Evolutionary conservation across 1,140 invertebrate species (phyloP).

Genomic region (Phocides pigmalion): DNA sequence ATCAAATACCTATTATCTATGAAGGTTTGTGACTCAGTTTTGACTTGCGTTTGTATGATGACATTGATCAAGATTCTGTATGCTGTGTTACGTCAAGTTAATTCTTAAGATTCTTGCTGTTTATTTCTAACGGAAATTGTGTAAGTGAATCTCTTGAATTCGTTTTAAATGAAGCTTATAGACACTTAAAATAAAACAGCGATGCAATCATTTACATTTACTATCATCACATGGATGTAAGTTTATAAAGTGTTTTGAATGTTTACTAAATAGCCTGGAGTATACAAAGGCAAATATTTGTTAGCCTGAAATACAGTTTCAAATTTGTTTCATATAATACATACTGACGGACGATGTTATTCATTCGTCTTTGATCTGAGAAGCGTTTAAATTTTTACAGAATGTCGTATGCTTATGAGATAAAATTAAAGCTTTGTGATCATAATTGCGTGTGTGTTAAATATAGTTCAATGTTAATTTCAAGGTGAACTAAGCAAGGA

Average conservation of each 20-base stretch:
- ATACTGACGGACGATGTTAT: slow-evolving; percentile 3
- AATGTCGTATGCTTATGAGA: background rate
- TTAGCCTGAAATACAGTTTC: background rate
- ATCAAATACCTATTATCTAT: slow-evolving; percentile 97
- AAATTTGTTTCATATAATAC: slow-evolving; percentile 5
- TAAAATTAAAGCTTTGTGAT: background rate
- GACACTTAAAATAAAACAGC: slow-evolving; percentile 1
- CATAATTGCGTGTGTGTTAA: background rate
- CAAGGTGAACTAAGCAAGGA: slow-evolving; percentile 94
- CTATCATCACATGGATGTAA: background rate
- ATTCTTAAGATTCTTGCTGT: background rate
- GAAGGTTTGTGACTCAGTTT: slow-evolving; percentile 88
- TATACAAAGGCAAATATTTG: slow-evolving; percentile 16
- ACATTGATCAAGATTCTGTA: slow-evolving; percentile 37
- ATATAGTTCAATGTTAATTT: slow-evolving; percentile 45
- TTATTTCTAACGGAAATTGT: background rate
- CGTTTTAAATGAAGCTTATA: background rate
- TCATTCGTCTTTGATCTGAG: slow-evolving; percentile 11
- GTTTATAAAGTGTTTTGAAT: slow-evolving; percentile 5
- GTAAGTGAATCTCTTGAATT: background rate
- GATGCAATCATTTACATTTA: slow-evolving; percentile 5
- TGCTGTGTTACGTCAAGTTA: slow-evolving; percentile 10
- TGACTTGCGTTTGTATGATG: slow-evolving; percentile 54
- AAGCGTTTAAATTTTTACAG: background rate
- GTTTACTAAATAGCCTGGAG: slow-evolving; percentile 23